Base-by-base conservation (phyloP, 1,140 invertebrate genomes). In the Diplogasteroides magnus region DNA sequence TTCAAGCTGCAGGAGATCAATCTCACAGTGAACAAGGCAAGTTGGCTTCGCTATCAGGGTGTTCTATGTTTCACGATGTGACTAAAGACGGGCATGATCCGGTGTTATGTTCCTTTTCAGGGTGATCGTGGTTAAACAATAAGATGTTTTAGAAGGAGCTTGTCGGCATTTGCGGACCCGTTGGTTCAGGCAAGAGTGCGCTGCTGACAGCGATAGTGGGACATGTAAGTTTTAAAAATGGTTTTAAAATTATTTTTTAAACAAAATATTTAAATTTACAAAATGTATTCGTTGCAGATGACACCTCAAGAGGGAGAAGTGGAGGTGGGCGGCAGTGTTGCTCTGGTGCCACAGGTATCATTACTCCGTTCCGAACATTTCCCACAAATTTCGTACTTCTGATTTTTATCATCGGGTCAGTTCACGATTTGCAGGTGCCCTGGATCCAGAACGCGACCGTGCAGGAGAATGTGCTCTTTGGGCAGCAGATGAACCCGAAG, bases 111-210 rank as follows among this genome's bases (percentile, higher is more conserved):
- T 59, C n/a, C n/a, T n/a, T n/a, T n/a, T n/a, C n/a, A n/a, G n/a
- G n/a, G n/a, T n/a, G n/a, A n/a, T n/a, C n/a, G n/a, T n/a, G 37
- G 19, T 48, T 48, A 48, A 48, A 6, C 6, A 48, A 19, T 11
- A 48, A 48, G 2, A 58, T 72, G 3, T 67, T 67, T 6, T 76
- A 88, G 84, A 87, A 87, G 25, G 84, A 86, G 71, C 75, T 90
- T 26, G 80, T 90, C 67, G 89, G 88, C 29, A 84, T 90, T 27
- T 89, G 88, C 78, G 89, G 89, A 2, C 77, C 83, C 15, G 88
- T 90, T 11, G 89, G 89, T 19, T 85, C 86, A 77, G 90, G 90
- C 13, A 91, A 90, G 78, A 87, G 88, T 26, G 88, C 89, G 29
- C 78, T 90, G 1, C 76, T 90, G 15, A 84, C 87, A 48, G 86